A percentile compares a stretch with the other conserved stretches of the same genome.
Evolutionary conservation across 1,140 invertebrate genomes (phyloP).

Genomic region (Pemphigus obesinymphae): DNA sequence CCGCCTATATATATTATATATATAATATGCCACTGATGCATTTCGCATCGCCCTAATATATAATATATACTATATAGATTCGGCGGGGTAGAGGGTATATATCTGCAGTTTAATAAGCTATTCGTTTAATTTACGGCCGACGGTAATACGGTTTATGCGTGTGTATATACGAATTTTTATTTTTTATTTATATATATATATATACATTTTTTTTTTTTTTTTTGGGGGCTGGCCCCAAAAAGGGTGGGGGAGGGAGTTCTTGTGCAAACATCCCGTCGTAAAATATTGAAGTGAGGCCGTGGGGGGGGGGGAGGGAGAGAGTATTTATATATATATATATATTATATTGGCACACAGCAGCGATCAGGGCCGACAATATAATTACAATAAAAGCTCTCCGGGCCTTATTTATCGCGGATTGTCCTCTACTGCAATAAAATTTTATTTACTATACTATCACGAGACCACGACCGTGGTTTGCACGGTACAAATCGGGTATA

Average conservation of each 20-base stretch:
- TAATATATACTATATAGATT: neutral
- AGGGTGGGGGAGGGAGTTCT: neutral
- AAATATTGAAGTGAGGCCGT: conserved; percentile 2
- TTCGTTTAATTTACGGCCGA: conserved; percentile 39
- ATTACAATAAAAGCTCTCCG: conserved; percentile 37
- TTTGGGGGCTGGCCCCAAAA: neutral
- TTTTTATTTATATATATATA: neutral
- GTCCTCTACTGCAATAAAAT: conserved; percentile 22
- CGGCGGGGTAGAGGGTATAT: neutral
- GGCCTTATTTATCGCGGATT: conserved; percentile 25
- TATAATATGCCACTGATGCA: neutral
- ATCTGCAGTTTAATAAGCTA: conserved; percentile 32
- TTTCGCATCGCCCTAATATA: neutral
- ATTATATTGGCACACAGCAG: too few species aligned
- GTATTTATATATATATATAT: too few species aligned
- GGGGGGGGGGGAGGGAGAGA: too few species aligned
- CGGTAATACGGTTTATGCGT: neutral
- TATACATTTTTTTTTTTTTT: too few species aligned
- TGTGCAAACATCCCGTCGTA: conserved; percentile 15
- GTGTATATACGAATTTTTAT: neutral
- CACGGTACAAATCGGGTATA: neutral
- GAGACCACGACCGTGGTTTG: neutral
- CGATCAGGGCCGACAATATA: conserved; percentile 24
- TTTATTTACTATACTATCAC: conserved; percentile 9
- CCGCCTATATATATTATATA: neutral